A percentile compares a stretch with the other conserved stretches of the same genome.
These are phyloP conservation scores for Pogonocichla stellata DNA, from an alignment of 2,113 vertebrate species.

Conservation along the genomic window DNA sequence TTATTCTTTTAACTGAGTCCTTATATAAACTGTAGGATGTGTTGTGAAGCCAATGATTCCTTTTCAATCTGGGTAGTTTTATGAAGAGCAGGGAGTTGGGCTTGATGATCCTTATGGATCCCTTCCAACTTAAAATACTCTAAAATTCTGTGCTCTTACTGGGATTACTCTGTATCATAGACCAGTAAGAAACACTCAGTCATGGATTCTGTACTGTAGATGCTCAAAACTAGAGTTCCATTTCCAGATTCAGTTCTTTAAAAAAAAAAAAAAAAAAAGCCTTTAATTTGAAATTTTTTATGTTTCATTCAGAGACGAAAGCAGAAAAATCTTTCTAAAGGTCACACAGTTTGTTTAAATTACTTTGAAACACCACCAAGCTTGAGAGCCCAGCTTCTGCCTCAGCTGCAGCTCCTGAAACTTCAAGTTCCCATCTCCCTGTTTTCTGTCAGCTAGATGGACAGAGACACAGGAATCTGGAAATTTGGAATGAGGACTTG, in stretches of 20 bases:
- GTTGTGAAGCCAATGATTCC: not conserved
- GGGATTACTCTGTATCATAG: not conserved
- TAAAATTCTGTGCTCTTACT: not conserved
- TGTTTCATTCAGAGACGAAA: not conserved
- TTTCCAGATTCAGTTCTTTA: not conserved
- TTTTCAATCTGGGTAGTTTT: not conserved
- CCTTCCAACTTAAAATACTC: not conserved
- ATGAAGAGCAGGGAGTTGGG: not conserved
- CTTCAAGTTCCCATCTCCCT: not conserved
- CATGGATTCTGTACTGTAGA: not conserved
- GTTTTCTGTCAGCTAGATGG: not conserved
- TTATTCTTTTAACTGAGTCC: not conserved
- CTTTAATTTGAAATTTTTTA: not conserved
- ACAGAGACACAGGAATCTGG: constrained; percentile 24
- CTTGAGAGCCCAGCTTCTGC: not conserved
- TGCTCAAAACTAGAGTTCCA: not conserved
- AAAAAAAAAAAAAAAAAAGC: not conserved
- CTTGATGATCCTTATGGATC: not conserved
- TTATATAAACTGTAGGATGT: not conserved
- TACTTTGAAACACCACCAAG: not conserved
- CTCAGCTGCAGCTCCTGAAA: not conserved
- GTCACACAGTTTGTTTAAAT: not conserved
- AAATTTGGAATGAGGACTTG: constrained; percentile 21
- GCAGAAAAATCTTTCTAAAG: not conserved
- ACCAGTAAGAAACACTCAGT: not conserved